A percentile compares a stretch with the other conserved stretches of the same genome.
Conservation (phyloP, 2,113 vertebrate genomes). For the Calidris pygmaea region DNA sequence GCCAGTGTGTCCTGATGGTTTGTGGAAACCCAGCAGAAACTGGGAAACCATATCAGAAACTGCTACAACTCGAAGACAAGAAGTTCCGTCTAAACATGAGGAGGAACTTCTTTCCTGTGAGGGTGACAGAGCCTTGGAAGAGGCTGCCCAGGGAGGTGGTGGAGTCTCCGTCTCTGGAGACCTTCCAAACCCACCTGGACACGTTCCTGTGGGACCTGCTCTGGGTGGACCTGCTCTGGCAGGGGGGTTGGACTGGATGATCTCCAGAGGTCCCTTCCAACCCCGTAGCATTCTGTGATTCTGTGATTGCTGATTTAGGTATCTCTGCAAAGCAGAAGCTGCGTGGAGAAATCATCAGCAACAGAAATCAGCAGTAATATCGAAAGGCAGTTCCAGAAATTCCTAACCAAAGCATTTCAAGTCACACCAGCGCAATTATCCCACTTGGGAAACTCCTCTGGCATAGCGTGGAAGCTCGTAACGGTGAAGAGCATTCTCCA, state of each 20-base stretch:
- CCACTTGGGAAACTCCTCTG: neutral
- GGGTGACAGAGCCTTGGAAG: too few species aligned
- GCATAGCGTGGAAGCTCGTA: neutral
- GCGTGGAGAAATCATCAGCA: neutral
- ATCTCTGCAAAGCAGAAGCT: neutral
- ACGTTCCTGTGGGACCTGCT: too few species aligned
- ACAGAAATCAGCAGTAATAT: neutral
- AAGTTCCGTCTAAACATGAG: too few species aligned
- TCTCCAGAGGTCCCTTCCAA: too few species aligned
- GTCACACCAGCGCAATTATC: neutral
- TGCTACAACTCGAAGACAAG: neutral
- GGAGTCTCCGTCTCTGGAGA: too few species aligned
- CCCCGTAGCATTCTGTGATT: too few species aligned
- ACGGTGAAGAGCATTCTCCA: neutral
- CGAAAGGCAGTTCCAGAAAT: neutral
- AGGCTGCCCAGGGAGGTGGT: too few species aligned
- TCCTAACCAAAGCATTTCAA: neutral
- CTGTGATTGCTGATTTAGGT: neutral
- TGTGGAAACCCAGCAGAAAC: neutral
- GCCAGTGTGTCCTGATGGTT: rapidly evolving
- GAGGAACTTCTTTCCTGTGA: too few species aligned
- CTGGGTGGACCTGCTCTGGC: too few species aligned
- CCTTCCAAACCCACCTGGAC: too few species aligned
- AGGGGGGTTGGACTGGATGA: too few species aligned
- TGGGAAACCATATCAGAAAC: neutral